These are phyloP conservation scores for Petrosia ficiformis DNA, from an alignment of 37 sponge, comb jelly and placozoan species.

Conservation along the genomic window DNA sequence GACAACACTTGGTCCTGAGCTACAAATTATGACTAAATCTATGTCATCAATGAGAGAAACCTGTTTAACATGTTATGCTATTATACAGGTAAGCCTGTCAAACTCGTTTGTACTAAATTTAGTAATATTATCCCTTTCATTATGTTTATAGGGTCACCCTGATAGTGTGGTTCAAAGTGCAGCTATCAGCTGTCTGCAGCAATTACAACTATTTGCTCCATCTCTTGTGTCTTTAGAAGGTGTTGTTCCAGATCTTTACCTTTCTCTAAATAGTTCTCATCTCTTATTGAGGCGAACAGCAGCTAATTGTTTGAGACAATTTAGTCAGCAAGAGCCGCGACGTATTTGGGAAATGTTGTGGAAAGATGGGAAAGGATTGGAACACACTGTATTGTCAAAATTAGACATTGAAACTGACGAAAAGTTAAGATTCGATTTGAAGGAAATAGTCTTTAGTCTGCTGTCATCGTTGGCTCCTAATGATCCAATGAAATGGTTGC, in stretches of 20 bases:
- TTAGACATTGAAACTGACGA: conserved; percentile 78
- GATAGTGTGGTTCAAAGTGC: conserved; percentile 83
- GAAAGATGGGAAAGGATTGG: conserved; percentile 35
- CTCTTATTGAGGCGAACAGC: conserved; percentile 78
- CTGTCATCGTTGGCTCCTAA: conserved; percentile 66
- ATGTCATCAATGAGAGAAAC: conserved; percentile 47
- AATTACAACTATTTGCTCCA: conserved; percentile 95
- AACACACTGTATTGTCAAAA: conserved; percentile 56
- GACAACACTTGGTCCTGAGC: conserved; percentile 95
- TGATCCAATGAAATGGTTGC: conserved; percentile 85
- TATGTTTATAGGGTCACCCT: conserved; percentile 52
- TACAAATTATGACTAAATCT: conserved; percentile 62
- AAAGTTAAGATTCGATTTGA: conserved; percentile 62
- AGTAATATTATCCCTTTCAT: neutral
- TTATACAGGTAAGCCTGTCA: conserved; percentile 50
- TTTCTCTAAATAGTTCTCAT: conserved; percentile 59
- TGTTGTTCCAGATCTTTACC: conserved; percentile 52
- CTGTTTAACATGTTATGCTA: conserved; percentile 52
- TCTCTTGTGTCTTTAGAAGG: conserved; percentile 47
- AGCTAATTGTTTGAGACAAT: conserved; percentile 86
- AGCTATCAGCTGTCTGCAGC: conserved; percentile 89
- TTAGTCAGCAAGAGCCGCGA: conserved; percentile 80
- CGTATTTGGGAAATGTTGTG: conserved; percentile 31
- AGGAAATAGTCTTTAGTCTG: conserved; percentile 84
- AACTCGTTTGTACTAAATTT: no score